These are phyloP conservation scores for Bubo bubo DNA, from an alignment of 2,113 vertebrate species.

Conservation along the genomic window DNA sequence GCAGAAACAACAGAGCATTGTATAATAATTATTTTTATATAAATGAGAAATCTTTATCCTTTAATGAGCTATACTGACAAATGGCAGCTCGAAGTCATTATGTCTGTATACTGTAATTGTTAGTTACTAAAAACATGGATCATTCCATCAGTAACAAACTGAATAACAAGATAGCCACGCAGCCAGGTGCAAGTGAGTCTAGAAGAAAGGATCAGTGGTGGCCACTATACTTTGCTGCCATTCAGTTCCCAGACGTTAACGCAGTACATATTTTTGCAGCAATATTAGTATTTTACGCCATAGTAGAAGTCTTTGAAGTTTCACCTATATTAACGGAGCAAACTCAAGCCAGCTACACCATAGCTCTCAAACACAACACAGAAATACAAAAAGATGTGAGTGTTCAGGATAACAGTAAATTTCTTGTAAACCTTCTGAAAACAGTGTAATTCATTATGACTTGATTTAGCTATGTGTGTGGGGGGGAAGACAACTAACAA, in stretches of 20 bases:
- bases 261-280: neutral
- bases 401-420: neutral
- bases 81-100: neutral
- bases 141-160: neutral
- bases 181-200: neutral
- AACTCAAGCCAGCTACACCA: neutral
- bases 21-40: neutral
- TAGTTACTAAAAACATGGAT: neutral
- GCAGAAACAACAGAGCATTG: neutral
- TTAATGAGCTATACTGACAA: neutral
- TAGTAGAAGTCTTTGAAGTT: neutral
- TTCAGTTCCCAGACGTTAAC: neutral
- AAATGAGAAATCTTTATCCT: constrained; percentile 19
- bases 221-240: neutral
- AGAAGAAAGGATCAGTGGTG: neutral
- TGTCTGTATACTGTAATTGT: neutral
- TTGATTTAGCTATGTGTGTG: neutral
- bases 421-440: neutral
- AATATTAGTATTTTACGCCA: neutral
- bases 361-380: neutral
- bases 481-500: neutral
- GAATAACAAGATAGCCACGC: neutral
- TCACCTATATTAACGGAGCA: neutral
- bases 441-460: neutral
- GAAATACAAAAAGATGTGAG: neutral